Conservation (phyloP, 2,797 vertebrate genomes). For the Phataginus tricuspis region DNA sequence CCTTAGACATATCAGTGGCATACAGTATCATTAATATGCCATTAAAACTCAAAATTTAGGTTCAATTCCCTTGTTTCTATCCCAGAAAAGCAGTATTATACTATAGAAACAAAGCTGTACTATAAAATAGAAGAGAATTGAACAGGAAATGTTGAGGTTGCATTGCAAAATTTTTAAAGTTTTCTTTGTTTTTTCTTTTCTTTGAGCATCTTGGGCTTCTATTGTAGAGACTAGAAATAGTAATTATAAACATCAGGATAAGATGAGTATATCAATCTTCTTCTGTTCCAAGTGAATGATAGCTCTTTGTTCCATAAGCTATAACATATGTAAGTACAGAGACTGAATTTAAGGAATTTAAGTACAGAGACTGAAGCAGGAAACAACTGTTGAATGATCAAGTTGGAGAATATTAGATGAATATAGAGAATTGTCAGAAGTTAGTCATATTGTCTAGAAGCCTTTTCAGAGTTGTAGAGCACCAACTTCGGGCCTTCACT, state of each 20-base stretch:
- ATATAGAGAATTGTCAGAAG: conserved; percentile 10
- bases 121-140: not conserved
- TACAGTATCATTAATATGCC: not conserved
- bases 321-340: not conserved
- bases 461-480: conserved; percentile 44
- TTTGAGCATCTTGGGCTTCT: conserved; percentile 49
- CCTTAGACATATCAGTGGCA: not conserved
- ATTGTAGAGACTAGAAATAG: not conserved
- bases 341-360: not conserved
- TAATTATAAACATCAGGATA: conserved; percentile 47
- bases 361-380: not conserved
- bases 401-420: conserved; percentile 12
- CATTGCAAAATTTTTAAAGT: not conserved
- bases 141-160: conserved; percentile 23
- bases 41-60: not conserved
- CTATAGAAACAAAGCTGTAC: conserved; percentile 1
- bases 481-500: conserved; percentile 18
- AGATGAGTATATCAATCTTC: conserved; percentile 18
- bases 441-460: not conserved
- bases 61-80: not conserved
- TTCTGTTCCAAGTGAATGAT: not conserved
- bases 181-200: not conserved
- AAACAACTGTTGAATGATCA: conserved; percentile 30
- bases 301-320: conserved; percentile 23
- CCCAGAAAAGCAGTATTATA: not conserved